These are phyloP conservation scores for Apoderus coryli DNA, from an alignment of 2,888 invertebrate species.

Conservation along the genomic window DNA sequence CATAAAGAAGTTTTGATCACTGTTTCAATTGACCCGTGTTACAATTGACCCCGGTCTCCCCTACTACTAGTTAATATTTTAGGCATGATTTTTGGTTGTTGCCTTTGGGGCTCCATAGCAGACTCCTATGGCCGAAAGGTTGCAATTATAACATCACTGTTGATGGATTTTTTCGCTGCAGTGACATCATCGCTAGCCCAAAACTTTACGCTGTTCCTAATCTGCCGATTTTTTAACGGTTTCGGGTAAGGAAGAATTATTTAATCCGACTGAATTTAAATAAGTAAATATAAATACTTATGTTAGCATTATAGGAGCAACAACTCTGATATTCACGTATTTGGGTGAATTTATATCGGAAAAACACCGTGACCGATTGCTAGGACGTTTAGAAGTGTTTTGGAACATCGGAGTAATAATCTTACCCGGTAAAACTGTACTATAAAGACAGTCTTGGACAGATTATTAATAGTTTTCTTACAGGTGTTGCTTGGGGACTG, in stretches of 20 bases:
- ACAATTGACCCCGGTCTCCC: no score
- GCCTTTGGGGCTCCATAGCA: conserved; percentile 57
- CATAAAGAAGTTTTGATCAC: no score
- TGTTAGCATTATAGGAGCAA: conserved; percentile 42
- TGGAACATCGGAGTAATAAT: conserved; percentile 45
- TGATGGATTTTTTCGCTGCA: conserved; percentile 43
- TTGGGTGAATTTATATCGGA: conserved; percentile 42
- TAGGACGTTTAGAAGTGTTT: conserved; percentile 44
- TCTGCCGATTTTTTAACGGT: conserved; percentile 49
- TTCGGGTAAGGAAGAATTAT: conserved; percentile 35
- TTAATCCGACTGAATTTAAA: not conserved
- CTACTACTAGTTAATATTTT: no score
- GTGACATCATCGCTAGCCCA: conserved; percentile 42
- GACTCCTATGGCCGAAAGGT: conserved; percentile 50
- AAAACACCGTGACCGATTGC: conserved; percentile 39
- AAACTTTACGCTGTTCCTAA: conserved; percentile 41
- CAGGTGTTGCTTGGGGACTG: conserved; percentile 36
- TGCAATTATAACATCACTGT: conserved; percentile 47
- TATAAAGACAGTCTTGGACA: no score
- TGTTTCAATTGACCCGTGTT: no score
- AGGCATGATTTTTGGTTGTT: conserved; percentile 56
- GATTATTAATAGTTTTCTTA: conserved; percentile 15
- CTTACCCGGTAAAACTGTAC: conserved; percentile 42
- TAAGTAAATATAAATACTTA: not conserved
- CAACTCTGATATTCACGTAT: conserved; percentile 43